These are phyloP conservation scores for Tetropium fuscum DNA, from an alignment of 2,888 invertebrate species.

Conservation along the genomic window DNA sequence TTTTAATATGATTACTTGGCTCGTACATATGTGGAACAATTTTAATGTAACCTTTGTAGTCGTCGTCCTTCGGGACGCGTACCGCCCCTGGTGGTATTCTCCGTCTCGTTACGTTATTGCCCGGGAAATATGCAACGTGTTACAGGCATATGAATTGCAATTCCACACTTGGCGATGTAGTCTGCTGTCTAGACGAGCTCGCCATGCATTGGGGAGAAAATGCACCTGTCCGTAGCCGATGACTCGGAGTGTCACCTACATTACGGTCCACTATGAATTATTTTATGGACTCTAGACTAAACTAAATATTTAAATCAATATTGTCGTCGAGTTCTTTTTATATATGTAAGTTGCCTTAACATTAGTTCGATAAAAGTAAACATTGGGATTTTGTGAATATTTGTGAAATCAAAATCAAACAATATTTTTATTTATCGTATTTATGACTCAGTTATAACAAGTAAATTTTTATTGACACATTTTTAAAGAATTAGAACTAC, in stretches of 20 bases:
- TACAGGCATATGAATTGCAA: slow-evolving; percentile 51
- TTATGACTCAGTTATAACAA: no score
- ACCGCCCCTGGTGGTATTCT: slow-evolving; percentile 21
- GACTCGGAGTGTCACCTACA: not conserved
- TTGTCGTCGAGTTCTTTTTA: no score
- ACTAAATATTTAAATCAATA: no score
- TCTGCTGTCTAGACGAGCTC: slow-evolving; percentile 44
- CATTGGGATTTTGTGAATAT: no score
- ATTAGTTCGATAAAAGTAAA: no score
- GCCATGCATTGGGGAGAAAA: slow-evolving; percentile 40
- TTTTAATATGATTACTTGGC: no score
- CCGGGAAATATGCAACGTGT: slow-evolving; percentile 51
- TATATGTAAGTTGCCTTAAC: no score
- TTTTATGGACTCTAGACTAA: not conserved
- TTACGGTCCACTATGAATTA: not conserved
- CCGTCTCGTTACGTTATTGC: slow-evolving; percentile 50
- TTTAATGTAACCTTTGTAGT: slow-evolving; percentile 3
- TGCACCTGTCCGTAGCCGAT: slow-evolving; percentile 34
- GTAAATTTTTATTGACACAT: no score
- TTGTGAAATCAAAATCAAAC: no score
- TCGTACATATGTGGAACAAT: not conserved
- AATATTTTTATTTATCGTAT: no score
- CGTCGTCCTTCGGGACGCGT: slow-evolving; percentile 15
- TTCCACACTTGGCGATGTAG: slow-evolving; percentile 34
- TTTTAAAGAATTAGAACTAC: no score